Base-by-base conservation (phyloP, 1,140 invertebrate species). In the Hetaerina americana region DNA sequence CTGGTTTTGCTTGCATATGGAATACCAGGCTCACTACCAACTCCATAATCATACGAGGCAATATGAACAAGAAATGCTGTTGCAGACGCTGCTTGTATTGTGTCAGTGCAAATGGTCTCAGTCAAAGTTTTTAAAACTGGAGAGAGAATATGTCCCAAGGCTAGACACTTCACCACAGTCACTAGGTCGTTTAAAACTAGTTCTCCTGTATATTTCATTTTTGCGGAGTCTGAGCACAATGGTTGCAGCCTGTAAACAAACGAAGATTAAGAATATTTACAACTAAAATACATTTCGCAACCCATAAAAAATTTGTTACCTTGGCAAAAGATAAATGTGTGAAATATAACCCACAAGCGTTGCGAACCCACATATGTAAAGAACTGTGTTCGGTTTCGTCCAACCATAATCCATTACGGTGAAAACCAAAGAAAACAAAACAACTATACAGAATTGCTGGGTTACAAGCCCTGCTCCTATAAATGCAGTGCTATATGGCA, bases 71-170 rank as follows among this genome's bases (percentile, higher is more conserved):
- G 75, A 80, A 98, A 88, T 88, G 96, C 94, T 40, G 94, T 85
- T 68, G 91, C 88, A 25, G 94, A 89, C 84, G 90, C 94, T 0
- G 92, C 91, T 78, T 97, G 97, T 78, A 98, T 97, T 1, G 96
- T 97, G 80, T 99, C 96, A 0, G 96, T 98, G 77, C 94, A 96
- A 0, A 98, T 92, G 0, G 94, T 95, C 80, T 96, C 93, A 0
- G 97, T 98, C 29, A 98, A 83, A 0, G 94, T 97, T 80, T 96
- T 93, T n/a, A 98, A 81, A 26, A 97, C 86, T 0, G 95, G 95
- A 0, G 94, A 95, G 67, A 96, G 84, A 49, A 94, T 85, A 77
- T 92, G 94, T 26, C 92, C 92, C 78, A 95, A 91, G 0, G 90
- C 85, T 3, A 94, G 78, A 78, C 94, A 97, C 26, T 93, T 89